Conservation (phyloP, 2,113 vertebrate species). For the Coryphaenoides rupestris region DNA sequence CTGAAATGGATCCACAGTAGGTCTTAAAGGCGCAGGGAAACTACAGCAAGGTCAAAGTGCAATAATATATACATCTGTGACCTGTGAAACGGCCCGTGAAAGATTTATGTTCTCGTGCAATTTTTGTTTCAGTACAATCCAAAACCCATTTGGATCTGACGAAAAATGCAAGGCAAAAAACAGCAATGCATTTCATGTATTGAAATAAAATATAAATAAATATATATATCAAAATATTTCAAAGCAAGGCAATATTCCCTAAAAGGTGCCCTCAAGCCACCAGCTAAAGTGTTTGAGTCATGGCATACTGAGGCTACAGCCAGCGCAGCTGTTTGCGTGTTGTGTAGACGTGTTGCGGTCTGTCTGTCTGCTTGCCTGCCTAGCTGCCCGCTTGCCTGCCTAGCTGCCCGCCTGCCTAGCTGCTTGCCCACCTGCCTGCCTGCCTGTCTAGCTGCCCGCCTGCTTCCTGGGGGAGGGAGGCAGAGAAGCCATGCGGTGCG, state of each 20-base stretch:
- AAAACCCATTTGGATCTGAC: no score
- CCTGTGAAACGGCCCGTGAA: no score
- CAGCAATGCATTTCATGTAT: not conserved
- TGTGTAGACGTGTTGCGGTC: constrained; percentile 1
- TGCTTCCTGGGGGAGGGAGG: constrained; percentile 24
- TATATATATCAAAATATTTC: no score
- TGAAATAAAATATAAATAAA: not conserved
- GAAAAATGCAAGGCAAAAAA: no score
- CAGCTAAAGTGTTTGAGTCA: not conserved
- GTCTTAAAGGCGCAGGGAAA: no score
- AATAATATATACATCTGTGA: no score
- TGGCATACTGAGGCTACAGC: not conserved
- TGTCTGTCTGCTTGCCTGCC: constrained; percentile 6
- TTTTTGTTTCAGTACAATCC: no score
- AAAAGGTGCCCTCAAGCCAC: no score
- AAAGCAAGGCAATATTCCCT: not conserved
- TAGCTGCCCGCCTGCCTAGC: constrained; percentile 10
- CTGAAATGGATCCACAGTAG: constrained; percentile 50
- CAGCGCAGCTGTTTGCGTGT: constrained; percentile 12
- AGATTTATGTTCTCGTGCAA: no score
- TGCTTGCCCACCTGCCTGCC: constrained; percentile 19
- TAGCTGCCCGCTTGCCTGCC: constrained; percentile 26
- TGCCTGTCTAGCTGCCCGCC: constrained; percentile 25
- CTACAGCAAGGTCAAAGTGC: no score
- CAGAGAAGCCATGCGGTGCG: constrained; percentile 25